Evolutionary conservation across 1,140 invertebrate genomes (phyloP).

Genomic region (Latrodectus geometricus): DNA sequence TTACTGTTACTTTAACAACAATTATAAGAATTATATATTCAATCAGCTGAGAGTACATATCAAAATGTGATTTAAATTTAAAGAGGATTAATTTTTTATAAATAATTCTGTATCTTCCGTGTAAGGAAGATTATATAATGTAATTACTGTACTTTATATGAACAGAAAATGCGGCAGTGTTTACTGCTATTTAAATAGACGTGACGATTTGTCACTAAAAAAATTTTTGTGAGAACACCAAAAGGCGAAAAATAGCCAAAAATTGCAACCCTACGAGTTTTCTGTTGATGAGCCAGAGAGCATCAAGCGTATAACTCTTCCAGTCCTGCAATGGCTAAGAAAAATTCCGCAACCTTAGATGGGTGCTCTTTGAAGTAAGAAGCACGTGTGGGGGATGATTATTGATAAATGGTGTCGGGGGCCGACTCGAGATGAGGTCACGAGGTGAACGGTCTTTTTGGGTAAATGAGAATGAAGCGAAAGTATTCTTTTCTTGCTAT

Average conservation of each 20-base stretch:
- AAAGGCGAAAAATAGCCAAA: constrained; percentile 1
- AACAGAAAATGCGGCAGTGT: no score
- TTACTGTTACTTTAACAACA: no score
- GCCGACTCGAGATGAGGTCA: constrained; percentile 42
- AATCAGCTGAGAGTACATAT: no score
- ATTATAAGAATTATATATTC: no score
- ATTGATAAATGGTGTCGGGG: constrained; percentile 42
- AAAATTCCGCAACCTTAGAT: constrained; percentile 42
- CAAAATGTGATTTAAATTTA: no score
- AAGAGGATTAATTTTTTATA: no score
- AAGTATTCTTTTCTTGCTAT: no score
- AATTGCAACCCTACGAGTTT: background rate
- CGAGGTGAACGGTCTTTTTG: constrained; percentile 8
- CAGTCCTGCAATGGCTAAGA: constrained; percentile 9
- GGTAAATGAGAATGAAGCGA: background rate
- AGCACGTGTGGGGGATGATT: constrained; percentile 34
- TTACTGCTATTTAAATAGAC: no score
- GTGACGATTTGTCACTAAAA: no score
- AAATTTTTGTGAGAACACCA: background rate
- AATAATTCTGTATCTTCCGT: no score
- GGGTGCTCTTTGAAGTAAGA: constrained; percentile 33
- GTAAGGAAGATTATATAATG: no score
- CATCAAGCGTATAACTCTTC: background rate
- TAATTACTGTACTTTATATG: no score
- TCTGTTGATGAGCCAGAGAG: background rate